Conservation (phyloP, 2,113 vertebrate genomes). For the Pyxicephalus adspersus region DNA sequence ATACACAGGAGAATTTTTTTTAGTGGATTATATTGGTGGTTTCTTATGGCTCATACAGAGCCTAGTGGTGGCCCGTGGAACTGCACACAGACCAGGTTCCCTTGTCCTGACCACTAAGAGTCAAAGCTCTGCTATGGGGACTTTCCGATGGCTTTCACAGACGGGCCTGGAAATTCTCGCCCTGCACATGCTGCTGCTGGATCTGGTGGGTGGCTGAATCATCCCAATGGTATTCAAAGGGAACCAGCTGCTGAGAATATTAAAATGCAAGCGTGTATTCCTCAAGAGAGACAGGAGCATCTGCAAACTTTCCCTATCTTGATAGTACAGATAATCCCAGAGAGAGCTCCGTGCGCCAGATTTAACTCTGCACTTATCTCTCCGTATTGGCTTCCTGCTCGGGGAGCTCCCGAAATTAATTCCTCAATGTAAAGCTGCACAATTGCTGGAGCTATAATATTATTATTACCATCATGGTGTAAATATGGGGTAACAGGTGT, state of each 20-base stretch:
- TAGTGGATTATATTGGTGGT: no score
- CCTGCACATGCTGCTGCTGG: constrained; percentile 74
- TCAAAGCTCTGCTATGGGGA: background rate
- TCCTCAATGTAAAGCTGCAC: constrained; percentile 13
- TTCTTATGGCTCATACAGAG: no score
- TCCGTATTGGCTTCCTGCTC: constrained; percentile 5
- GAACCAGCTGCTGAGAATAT: constrained; percentile 86
- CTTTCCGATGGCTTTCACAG: background rate
- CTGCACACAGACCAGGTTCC: background rate
- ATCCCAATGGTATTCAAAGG: constrained; percentile 85
- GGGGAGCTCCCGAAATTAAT: constrained; percentile 4
- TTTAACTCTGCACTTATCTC: constrained; percentile 69
- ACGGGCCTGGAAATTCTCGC: constrained; percentile 62
- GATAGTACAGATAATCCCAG: constrained; percentile 79
- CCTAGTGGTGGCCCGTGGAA: background rate
- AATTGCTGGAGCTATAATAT: background rate
- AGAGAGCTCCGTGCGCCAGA: constrained; percentile 72
- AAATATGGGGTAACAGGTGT: background rate
- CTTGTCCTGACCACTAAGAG: background rate
- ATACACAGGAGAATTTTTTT: no score
- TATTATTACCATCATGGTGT: background rate
- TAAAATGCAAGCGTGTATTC: constrained; percentile 83
- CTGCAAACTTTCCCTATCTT: constrained; percentile 82
- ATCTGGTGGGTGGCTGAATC: constrained; percentile 84
- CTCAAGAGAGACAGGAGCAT: constrained; percentile 85